A percentile compares a stretch with the other conserved stretches of the same genome.
These are phyloP conservation scores for Sylvicapra grimmia DNA, from an alignment of 2,113 vertebrate species.

Conservation along the genomic window DNA sequence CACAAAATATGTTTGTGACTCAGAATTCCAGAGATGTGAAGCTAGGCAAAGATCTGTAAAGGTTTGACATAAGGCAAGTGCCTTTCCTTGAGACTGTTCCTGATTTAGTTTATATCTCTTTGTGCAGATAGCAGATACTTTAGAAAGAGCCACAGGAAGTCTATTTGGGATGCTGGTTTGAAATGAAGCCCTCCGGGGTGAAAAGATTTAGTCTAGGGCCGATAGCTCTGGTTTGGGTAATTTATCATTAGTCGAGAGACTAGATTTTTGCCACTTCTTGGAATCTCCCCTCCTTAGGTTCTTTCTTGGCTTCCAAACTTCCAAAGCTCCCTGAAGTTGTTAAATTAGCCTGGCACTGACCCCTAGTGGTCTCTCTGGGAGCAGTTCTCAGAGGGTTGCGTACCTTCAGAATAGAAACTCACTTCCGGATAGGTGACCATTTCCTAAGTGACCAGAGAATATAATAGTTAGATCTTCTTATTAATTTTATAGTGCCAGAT, in stretches of 20 bases:
- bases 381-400: slow-evolving; percentile 10
- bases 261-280: background rate
- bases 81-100: background rate
- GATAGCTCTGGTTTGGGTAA: background rate
- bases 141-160: background rate
- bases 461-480: background rate
- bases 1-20: background rate
- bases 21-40: background rate
- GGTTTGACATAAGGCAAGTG: background rate
- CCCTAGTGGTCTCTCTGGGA: slow-evolving; percentile 72
- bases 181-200: background rate
- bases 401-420: background rate
- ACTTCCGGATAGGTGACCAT: background rate
- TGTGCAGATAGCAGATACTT: background rate
- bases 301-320: background rate
- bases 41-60: background rate
- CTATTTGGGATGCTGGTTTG: background rate
- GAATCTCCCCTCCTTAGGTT: background rate
- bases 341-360: slow-evolving; percentile 71
- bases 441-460: background rate
- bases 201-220: background rate
- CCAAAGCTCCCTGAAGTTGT: background rate
- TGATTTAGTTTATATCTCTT: background rate
- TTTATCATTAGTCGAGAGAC: background rate
- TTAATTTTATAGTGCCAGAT: background rate